phyloP scores from a whole-genome alignment of 2,888 invertebrate species.

The Drosophila emarginata region DNA sequence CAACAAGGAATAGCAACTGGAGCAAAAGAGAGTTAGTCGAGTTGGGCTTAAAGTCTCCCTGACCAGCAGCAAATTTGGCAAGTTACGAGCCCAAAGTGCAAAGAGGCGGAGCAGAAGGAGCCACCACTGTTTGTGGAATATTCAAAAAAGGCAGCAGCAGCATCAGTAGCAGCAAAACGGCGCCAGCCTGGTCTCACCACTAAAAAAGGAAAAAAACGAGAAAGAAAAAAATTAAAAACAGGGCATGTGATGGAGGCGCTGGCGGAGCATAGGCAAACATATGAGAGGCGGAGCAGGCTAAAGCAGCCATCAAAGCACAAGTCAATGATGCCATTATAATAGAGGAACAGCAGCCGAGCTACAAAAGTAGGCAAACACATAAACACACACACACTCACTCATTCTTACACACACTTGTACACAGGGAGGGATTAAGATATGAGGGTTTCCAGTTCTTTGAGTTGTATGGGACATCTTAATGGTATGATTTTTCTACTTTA shows the following conservation, averaged over 20 bases:
- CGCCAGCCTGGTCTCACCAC: slow-evolving; percentile 31
- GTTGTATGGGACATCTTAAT: not conserved
- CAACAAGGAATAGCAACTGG: slow-evolving; percentile 25
- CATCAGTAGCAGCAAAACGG: slow-evolving; percentile 16
- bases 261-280: slow-evolving; percentile 18
- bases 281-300: slow-evolving; percentile 20
- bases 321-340: slow-evolving; percentile 73
- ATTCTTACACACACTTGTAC: too few relatives aligned
- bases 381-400: slow-evolving; percentile 20
- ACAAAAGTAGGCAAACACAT: slow-evolving; percentile 41
- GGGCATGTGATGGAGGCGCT: slow-evolving; percentile 32
- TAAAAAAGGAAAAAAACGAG: not conserved
- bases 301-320: slow-evolving; percentile 54
- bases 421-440: slow-evolving; percentile 11
- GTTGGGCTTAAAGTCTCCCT: slow-evolving; percentile 41
- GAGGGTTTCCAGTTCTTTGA: not conserved
- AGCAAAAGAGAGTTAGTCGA: slow-evolving; percentile 14
- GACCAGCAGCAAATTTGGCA: slow-evolving; percentile 27
- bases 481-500: too few relatives aligned
- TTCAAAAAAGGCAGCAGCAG: slow-evolving; percentile 41
- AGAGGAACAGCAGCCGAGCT: slow-evolving; percentile 28
- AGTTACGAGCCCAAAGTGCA: slow-evolving; percentile 33
- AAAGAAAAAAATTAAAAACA: slow-evolving; percentile 15
- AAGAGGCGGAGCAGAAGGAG: slow-evolving; percentile 27
- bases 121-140: slow-evolving; percentile 33